Conservation (phyloP, 1,140 invertebrate species). For the Heliconius hewitsoni region DNA sequence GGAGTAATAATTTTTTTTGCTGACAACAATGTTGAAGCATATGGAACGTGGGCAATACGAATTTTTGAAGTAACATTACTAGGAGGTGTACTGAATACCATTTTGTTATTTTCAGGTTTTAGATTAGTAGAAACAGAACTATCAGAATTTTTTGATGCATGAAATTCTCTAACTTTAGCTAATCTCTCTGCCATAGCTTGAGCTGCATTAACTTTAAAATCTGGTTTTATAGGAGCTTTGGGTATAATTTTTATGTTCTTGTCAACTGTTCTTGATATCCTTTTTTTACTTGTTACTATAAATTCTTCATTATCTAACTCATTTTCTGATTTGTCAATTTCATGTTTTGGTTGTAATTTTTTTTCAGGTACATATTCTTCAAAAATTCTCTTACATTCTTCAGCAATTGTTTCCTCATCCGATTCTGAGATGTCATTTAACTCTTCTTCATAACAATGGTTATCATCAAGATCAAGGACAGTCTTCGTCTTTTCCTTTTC, state of each 20-base stretch:
- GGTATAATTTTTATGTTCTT: conserved; percentile 64
- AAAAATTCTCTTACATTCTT: conserved; percentile 80
- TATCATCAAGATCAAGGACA: conserved; percentile 39
- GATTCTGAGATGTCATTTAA: conserved; percentile 65
- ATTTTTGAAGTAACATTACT: conserved; percentile 61
- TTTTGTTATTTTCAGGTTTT: conserved; percentile 50
- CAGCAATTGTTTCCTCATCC: conserved; percentile 74
- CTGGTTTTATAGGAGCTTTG: conserved; percentile 65
- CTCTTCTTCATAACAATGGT: conserved; percentile 44
- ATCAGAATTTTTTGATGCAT: conserved; percentile 60
- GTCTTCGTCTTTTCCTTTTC: conserved; percentile 44
- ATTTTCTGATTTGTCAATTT: conserved; percentile 43
- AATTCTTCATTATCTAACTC: conserved; percentile 59
- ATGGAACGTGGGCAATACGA: conserved; percentile 80
- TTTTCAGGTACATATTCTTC: conserved; percentile 76
- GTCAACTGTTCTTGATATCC: conserved; percentile 70
- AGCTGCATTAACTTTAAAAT: conserved; percentile 74
- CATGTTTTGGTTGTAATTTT: conserved; percentile 50
- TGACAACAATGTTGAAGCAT: conserved; percentile 76
- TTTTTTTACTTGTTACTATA: conserved; percentile 65
- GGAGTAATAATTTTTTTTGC: conserved; percentile 70
- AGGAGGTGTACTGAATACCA: not conserved
- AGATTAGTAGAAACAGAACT: conserved; percentile 41
- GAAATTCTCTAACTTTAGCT: conserved; percentile 75
- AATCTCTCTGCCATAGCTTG: conserved; percentile 75